Evolutionary conservation across 2,113 vertebrate genomes (phyloP), one percentile per base, ranked within the genome.

Genomic region (Tretioscincus oriximinensis): DNA sequence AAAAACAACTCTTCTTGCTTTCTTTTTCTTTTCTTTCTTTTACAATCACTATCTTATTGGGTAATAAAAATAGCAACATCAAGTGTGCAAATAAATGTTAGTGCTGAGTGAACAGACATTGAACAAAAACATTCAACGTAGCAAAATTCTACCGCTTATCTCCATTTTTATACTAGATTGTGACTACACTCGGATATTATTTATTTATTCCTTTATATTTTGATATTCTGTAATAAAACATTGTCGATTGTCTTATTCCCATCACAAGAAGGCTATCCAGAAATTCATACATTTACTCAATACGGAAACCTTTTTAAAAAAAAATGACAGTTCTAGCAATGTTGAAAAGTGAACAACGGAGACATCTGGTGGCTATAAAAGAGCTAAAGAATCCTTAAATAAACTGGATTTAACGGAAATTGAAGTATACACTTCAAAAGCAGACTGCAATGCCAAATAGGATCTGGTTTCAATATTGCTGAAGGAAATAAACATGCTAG

Each of bases 291-390:
- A 41, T 41, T 41, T 41, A 41, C 35, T 41, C 35, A 4, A 2
- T 41, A 41, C 35, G 35, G 35, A 41, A 41, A 4, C 5, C 5
- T 41, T 41, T 41, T 41, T 41, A 14, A 7, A 51, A 51, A 51
- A 51, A 9, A 65, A 22, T 75, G 9, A 41, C n/a, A 3, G 2
- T 41, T 18, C 64, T 54, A 78, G 84, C 35, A 82, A 73, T 73
- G 72, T 18, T 28, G 10, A 80, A 49, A 47, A 26, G 49, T 90
- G 61, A 80, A 81, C 73, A 87, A 88, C 8, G 89, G 91, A 47
- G 93, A 92, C 94, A 94, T 70, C 93, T 94, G 79, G 86, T 93
- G 94, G 93, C 84, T 87, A 88, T 61, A 35, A 84, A 58, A 47
- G 45, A 83, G 69, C 71, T 68, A 24, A 29, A 31, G 12, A 29